These are phyloP conservation scores for Labrus mixtus DNA, from an alignment of 2,113 vertebrate genomes.

Conservation along the genomic window DNA sequence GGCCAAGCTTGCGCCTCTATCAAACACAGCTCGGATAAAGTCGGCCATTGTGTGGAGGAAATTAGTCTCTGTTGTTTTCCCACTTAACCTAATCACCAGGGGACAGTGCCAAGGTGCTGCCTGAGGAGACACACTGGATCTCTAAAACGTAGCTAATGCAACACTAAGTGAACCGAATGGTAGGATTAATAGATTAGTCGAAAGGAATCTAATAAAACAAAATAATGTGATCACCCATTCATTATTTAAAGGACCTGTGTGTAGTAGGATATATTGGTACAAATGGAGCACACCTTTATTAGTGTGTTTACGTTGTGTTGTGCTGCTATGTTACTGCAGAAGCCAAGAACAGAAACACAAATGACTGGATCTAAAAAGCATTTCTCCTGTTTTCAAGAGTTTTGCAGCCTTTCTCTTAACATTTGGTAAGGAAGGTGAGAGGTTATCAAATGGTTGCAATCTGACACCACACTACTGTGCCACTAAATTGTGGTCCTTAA, in stretches of 20 bases:
- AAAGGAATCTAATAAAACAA: not conserved
- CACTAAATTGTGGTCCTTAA: too few relatives aligned
- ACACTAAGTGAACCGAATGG: not conserved
- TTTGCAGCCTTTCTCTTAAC: too few relatives aligned
- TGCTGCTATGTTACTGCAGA: too few relatives aligned
- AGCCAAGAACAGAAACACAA: too few relatives aligned
- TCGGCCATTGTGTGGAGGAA: slow-evolving; percentile 59
- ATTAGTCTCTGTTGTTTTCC: slow-evolving; percentile 60
- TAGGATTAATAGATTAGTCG: not conserved
- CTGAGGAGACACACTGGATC: slow-evolving; percentile 5
- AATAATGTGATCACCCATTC: too few relatives aligned
- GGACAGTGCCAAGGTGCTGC: slow-evolving; percentile 21
- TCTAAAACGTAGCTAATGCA: slow-evolving; percentile 7
- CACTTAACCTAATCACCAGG: slow-evolving; percentile 63
- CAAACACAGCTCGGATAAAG: slow-evolving; percentile 58
- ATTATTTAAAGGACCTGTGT: too few relatives aligned
- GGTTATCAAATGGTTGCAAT: too few relatives aligned
- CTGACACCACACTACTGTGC: too few relatives aligned
- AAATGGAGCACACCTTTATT: not conserved
- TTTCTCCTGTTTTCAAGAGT: too few relatives aligned
- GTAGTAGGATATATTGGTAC: too few relatives aligned
- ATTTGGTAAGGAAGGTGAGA: too few relatives aligned
- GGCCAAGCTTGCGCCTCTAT: slow-evolving; percentile 55
- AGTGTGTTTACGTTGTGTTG: not conserved
- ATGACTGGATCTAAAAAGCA: too few relatives aligned